Evolutionary conservation across 1,140 invertebrate species (phyloP), one percentile per base, ranked within the genome.

Genomic region (Lutraria rhynchaena): DNA sequence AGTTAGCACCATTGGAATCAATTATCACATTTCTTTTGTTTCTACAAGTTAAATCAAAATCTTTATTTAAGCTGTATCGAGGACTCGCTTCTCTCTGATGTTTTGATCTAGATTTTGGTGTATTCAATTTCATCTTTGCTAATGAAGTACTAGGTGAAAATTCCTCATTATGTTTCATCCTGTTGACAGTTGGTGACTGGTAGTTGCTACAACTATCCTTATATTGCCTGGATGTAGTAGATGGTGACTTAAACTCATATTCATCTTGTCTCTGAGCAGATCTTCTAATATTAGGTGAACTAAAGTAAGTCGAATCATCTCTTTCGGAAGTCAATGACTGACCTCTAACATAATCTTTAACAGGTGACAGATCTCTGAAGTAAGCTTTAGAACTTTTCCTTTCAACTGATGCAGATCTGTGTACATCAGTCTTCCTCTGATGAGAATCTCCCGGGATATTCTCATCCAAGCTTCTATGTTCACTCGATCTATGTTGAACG

Each of bases 71-170:
- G 29, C 24, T 57, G n/a, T 57, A 3, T 15, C 24, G 17, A 53
- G 51, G 17, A 35, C 27, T 1, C n/a, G 17, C 58, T 5, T 13
- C 3, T 1, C 11, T 35, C 4, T 31, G 4, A 7, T 61, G 17
- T 24, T 41, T 22, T 11, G 61, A 65, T 27, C 22, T 44, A 24
- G 41, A 46, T 46, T 65, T 46, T 41, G 61, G 61, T 27, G 61
- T 46, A 24, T 65, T 41, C 17, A 65, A 22, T 65, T 37, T 65
- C 61, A 65, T 65, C 22, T 46, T 65, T 1, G 61, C 61, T 46
- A 65, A 46, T 3, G 61, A 65, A 22, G 61, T 46, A 46, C 61
- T 65, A 15, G 61, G 61, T 22, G 61, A 65, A 46, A 46, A 65
- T 44, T 22, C 61, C 3, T 65, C 37, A 19, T 37, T 65, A 24